Evolutionary conservation across 2,888 invertebrate species (phyloP).

Genomic region (Platycnemis pennipes): DNA sequence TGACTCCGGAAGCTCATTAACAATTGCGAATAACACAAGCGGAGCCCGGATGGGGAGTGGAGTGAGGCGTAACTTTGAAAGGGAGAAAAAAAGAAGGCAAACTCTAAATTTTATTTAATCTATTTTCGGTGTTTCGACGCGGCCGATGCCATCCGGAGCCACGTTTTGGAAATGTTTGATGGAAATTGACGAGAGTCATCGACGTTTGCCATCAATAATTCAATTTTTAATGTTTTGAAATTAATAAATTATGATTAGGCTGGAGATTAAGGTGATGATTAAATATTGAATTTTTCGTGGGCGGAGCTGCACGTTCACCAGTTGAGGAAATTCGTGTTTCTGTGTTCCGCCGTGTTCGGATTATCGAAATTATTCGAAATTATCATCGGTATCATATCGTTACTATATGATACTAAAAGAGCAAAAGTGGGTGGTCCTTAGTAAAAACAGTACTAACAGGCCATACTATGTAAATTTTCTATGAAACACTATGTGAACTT

Average conservation of each 20-base stretch:
- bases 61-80: background rate
- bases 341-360: too few species aligned
- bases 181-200: background rate
- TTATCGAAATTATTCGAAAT: too few species aligned
- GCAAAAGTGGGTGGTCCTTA: too few species aligned
- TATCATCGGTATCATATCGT: too few species aligned
- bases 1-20: slow-evolving; percentile 80
- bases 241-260: background rate
- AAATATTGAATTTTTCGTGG: background rate
- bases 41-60: background rate
- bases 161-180: background rate
- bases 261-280: background rate
- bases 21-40: slow-evolving; percentile 77
- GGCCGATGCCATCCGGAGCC: background rate
- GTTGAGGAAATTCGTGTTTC: too few species aligned
- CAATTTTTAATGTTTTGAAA: background rate
- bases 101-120: background rate
- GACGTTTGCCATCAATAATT: background rate
- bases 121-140: background rate
- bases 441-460: too few species aligned
- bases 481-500: too few species aligned
- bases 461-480: too few species aligned
- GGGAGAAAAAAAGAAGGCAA: too few species aligned
- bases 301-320: too few species aligned
- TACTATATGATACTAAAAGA: too few species aligned